Conservation (phyloP, 2,888 invertebrate species). For the Cephus sareptanus region DNA sequence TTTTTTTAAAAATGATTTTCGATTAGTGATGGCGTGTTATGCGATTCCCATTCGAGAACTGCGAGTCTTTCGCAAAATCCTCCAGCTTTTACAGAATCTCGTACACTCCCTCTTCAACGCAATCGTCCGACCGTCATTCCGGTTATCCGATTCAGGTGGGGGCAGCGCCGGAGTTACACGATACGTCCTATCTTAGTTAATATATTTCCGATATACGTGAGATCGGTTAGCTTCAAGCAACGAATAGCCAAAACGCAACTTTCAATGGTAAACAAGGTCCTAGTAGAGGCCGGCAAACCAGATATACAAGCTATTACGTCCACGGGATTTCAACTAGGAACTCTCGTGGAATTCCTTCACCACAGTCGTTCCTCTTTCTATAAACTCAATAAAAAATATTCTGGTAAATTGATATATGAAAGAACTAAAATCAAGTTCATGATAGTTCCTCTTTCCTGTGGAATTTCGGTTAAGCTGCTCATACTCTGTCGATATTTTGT, state of each 20-base stretch:
- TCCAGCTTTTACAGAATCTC: constrained; percentile 47
- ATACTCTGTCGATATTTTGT: not conserved
- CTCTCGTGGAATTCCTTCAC: too few relatives aligned
- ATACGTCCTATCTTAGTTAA: not conserved
- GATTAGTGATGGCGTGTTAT: not conserved
- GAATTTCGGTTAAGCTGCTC: not conserved
- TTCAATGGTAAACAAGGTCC: not conserved
- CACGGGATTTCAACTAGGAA: not conserved
- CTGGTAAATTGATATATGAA: not conserved
- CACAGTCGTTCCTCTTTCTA: not conserved
- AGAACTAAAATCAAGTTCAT: not conserved
- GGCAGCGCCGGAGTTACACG: not conserved
- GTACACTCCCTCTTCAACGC: constrained; percentile 31
- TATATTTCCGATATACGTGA: not conserved
- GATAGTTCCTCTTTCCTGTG: not conserved
- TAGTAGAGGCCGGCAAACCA: not conserved
- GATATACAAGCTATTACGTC: not conserved
- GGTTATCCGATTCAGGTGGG: constrained; percentile 5
- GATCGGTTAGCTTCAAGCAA: not conserved
- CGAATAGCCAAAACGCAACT: not conserved
- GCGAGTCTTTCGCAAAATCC: constrained; percentile 35
- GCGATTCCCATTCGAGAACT: constrained; percentile 35
- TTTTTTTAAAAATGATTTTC: not conserved
- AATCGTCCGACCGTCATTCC: constrained; percentile 6
- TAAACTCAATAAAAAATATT: not conserved